Base-by-base conservation (phyloP, 2,888 invertebrate species). In the Hoplodrina blanda region DNA sequence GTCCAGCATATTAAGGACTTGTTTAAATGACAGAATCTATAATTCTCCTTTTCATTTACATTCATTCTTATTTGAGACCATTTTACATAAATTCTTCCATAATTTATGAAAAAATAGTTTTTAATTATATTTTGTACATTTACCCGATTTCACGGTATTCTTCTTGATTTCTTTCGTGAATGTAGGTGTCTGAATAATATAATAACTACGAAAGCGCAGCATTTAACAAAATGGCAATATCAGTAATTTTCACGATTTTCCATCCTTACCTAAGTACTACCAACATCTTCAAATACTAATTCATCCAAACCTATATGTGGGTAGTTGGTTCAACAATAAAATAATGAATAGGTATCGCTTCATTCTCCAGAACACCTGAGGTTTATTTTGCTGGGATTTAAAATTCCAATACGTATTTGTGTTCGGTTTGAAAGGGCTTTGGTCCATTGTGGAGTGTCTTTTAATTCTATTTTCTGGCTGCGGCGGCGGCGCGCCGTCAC, bases 391-490 rank as follows among this genome's bases (percentile, higher is more conserved):
- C 78, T 64, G 84, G 78, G 82, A 82, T 82, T 92, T 91, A 91
- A 90, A 90, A 91, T 91, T 90, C 89, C 89, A 84, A 89, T 88
- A 90, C 88, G 89, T 91, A 91, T 93, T 90, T 92, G 80, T 91
- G 89, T 86, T 88, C 86, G 73, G 76, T 87, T 90, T 91, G 90
- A 93, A 92, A 93, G 90, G 88, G 90, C 91, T 89, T 77, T 87
- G 89, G 86, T 86, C 90, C 92, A 93, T 94, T 94, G 94, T 94
- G 90, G 90, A 86, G 85, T 87, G 91, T 91, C 91, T 93, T 95
- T 94, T 94, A 92, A 92, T 94, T 94, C 91, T 94, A 92, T 94
- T 94, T 88, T 85, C 85, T 84, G 89, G 88, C 86, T 81, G 88
- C 85, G 81, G 83, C 81, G 74, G 85, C 82, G 82, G 85, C 87